These are phyloP conservation scores for Paedocypris sp. DNA, from an alignment of 2,113 vertebrate species.

Conservation along the genomic window DNA sequence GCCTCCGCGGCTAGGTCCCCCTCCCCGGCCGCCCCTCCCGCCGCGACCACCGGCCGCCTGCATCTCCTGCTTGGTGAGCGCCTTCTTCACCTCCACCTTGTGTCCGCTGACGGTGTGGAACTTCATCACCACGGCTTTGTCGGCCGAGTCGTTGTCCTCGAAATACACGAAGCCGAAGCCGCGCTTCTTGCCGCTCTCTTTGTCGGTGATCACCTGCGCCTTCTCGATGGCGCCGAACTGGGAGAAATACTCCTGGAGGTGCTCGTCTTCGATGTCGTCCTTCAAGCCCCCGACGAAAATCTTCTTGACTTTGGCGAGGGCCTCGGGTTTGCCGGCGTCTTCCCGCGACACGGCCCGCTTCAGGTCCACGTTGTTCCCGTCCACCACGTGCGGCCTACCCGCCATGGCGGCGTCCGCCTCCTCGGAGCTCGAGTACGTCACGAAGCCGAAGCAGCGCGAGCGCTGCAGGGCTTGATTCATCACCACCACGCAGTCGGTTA, in stretches of 20 bases:
- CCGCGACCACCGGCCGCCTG: slow-evolving; percentile 61
- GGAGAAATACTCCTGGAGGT: slow-evolving; percentile 79
- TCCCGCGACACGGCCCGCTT: slow-evolving; percentile 80
- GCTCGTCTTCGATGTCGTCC: slow-evolving; percentile 82
- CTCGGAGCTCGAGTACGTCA: slow-evolving; percentile 56
- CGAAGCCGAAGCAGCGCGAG: slow-evolving; percentile 87
- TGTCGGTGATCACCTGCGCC: slow-evolving; percentile 90
- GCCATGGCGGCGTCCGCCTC: slow-evolving; percentile 79
- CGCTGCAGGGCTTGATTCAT: slow-evolving; percentile 74
- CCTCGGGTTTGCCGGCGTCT: slow-evolving; percentile 73
- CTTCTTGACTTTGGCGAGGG: slow-evolving; percentile 91
- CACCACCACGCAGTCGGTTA: slow-evolving; percentile 77
- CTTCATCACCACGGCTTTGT: slow-evolving; percentile 81
- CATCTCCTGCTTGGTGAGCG: slow-evolving; percentile 79
- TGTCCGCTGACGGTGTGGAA: slow-evolving; percentile 78
- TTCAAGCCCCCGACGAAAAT: slow-evolving; percentile 91
- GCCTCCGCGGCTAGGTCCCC: slow-evolving; percentile 36
- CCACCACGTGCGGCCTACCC: slow-evolving; percentile 72
- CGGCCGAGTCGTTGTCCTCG: slow-evolving; percentile 83
- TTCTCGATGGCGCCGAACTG: slow-evolving; percentile 90
- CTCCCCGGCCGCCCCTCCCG: slow-evolving; percentile 47
- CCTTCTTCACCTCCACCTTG: slow-evolving; percentile 78
- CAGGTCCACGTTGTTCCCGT: slow-evolving; percentile 78
- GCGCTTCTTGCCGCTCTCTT: slow-evolving; percentile 85
- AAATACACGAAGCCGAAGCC: slow-evolving; percentile 96